phyloP scores from a whole-genome alignment of 2,113 vertebrate species.

The Ellobius talpinus region DNA sequence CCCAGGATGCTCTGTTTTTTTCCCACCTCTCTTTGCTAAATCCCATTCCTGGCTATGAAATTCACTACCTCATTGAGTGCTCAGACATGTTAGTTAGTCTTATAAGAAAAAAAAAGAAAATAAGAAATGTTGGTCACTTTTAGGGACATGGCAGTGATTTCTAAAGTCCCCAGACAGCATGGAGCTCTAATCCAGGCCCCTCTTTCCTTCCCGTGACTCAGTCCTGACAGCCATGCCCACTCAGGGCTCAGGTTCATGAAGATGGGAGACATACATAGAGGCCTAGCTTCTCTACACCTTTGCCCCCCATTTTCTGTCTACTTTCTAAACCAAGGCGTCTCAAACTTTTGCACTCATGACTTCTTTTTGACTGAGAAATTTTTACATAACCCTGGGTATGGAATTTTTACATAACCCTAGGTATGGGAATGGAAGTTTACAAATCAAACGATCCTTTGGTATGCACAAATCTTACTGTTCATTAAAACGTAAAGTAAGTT shows the following conservation, averaged over 20 bases:
- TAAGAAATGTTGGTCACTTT: background rate
- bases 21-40: background rate
- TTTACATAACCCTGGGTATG: background rate
- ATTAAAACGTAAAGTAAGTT: background rate
- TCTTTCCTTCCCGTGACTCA: background rate
- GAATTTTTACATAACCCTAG: too few species aligned
- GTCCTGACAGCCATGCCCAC: too few species aligned
- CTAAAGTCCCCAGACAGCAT: background rate
- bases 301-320: background rate
- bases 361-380: background rate
- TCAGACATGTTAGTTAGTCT: constrained; percentile 20
- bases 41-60: background rate
- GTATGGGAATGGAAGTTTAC: too few species aligned
- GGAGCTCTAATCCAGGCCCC: background rate
- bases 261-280: background rate
- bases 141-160: background rate
- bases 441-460: background rate
- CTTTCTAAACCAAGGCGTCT: background rate
- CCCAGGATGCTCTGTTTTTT: background rate
- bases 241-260: background rate
- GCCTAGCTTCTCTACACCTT: background rate
- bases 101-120: too few species aligned
- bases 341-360: background rate
- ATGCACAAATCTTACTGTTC: background rate
- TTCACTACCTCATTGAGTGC: background rate